Evolutionary conservation across 2,113 vertebrate genomes (phyloP), one percentile per base, ranked within the genome.

Genomic region (Nanorana parkeri): DNA sequence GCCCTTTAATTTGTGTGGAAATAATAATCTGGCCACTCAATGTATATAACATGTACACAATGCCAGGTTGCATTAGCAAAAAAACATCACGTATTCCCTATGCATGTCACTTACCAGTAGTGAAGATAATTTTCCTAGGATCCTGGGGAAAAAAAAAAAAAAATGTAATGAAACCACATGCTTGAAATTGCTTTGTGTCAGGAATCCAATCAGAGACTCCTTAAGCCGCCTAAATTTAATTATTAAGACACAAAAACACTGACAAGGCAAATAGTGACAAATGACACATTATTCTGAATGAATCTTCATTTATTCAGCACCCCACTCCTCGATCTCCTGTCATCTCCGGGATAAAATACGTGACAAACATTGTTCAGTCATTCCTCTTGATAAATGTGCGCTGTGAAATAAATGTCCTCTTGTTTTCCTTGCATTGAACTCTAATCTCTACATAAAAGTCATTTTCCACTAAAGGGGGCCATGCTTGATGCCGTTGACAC

Each of bases 91-190:
- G 41, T 47, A 47, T 13, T 47, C 13, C 13, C 41, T 47, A 15
- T 47, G 41, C 41, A 23, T 73, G 23, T 29, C 82, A 88, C 94
- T 95, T 92, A 98, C 96, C 92, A 85, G 96, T 96, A 54, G 94
- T 94, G 87, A 98, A 94, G 88, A 98, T 93, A 71, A 98, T 92
- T 82, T 93, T 92, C 84, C 95, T 95, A 0, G 96, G 96, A 86
- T 98, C 96, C 96, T 98, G 86, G 79, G 36, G 29, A 72, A 81
- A 86, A 77, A 55, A 80, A 68, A 26, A 66, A 52, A 78, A 10
- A 47, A 67, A 32, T 21, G 54, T 32, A 71, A 80, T 75, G 4
- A 29, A 41, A 21, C 13, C 17, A 15, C 52, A 29, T 32, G 54
- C 55, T 55, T 36, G 71, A 36, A 61, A 51, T 80, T 24, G n/a